Evolutionary conservation across 2,888 invertebrate species (phyloP), one percentile per base, ranked within the genome.

Genomic region (Dendrolimus houi): DNA sequence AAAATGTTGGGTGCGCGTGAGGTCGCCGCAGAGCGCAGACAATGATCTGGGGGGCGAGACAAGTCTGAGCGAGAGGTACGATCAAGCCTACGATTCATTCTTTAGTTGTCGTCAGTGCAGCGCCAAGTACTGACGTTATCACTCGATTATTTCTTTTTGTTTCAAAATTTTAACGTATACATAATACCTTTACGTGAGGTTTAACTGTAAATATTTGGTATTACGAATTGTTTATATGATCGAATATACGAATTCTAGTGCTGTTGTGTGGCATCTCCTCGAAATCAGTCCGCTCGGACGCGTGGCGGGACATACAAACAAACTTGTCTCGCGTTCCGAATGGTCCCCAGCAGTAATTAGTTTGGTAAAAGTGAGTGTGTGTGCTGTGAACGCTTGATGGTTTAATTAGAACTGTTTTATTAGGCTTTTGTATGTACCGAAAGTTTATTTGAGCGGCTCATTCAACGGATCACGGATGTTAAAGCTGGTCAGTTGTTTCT

Each of bases 291-390:
- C 59, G 62, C 47, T 61, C 68, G 72, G 80, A 83, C 83, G 83
- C 82, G 83, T 85, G 82, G 82, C 86, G 81, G 76, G 77, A 79
- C 75, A 74, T 74, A 77, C 81, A 79, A 84, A 83, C 81, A 83
- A 85, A 85, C 81, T 78, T 79, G 78, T 79, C 77, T 83, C 75
- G 73, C 77, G 77, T 81, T 83, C 74, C 76, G 81, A 85, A 83
- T 84, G 83, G 77, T 84, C 83, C 77, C 74, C 76, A 69, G 72
- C 79, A 77, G 77, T 83, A 81, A 86, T 85, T 87, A 85, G 86
- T 85, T 85, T 79, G 81, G 83, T 86, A 87, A 85, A 87, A 88
- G 87, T 88, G 87, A 83, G 87, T 87, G 88, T 85, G 83, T 85
- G 85, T 83, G 77, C 75, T 81, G 83, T 85, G 82, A 77, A 81